Percentiles rank a stretch among this genome's conserved stretches.
Evolutionary conservation across 2,113 vertebrate genomes (phyloP).

Genomic region (Accipiter virgatus): DNA sequence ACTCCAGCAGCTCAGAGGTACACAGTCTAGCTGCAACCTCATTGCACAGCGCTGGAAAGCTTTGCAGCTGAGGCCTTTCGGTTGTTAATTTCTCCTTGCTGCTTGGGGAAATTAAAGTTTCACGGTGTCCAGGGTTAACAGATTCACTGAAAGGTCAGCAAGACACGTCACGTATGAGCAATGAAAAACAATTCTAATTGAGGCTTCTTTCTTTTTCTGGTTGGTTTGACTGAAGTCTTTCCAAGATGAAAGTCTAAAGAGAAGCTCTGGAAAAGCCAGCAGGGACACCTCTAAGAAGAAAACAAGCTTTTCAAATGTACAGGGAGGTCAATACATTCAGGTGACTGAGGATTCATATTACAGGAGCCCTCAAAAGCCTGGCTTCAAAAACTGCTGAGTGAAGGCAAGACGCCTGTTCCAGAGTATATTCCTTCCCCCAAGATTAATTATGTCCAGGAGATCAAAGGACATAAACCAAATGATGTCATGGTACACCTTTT

Average conservation of each 20-base stretch:
- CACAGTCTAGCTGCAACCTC: background rate
- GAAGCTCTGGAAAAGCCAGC: background rate
- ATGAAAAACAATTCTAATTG: background rate
- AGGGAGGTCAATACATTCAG: background rate
- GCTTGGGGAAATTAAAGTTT: background rate
- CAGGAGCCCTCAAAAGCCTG: background rate
- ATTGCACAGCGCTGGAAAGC: background rate
- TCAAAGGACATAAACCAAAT: background rate
- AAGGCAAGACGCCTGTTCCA: background rate
- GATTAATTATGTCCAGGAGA: background rate
- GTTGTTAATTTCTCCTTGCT: background rate
- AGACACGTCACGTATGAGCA: rapidly evolving
- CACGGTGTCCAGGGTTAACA: background rate
- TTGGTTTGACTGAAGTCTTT: background rate
- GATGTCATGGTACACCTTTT: background rate
- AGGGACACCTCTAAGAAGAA: background rate
- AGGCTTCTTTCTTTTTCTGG: background rate
- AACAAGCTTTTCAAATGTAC: background rate
- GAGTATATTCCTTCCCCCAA: background rate
- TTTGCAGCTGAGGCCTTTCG: background rate
- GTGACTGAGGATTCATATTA: background rate
- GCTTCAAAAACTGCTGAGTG: background rate
- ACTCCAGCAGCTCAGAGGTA: background rate
- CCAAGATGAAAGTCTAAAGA: background rate
- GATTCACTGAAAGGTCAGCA: background rate